These are phyloP conservation scores for Turdus rufiventris DNA, from an alignment of 2,113 vertebrate genomes.

Conservation along the genomic window DNA sequence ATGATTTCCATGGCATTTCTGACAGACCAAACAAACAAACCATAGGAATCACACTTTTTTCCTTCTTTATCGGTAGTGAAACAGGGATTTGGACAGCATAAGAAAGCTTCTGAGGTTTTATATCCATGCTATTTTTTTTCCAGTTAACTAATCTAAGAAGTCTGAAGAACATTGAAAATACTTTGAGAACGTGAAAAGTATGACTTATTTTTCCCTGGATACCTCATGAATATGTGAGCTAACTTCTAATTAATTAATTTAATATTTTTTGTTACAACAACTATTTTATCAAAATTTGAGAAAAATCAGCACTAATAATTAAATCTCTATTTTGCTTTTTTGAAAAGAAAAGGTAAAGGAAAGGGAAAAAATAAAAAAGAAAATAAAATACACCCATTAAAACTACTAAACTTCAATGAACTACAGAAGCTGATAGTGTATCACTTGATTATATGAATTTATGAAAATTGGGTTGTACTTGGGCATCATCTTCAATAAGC, in stretches of 20 bases:
- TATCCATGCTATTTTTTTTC: neutral
- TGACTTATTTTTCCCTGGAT: neutral
- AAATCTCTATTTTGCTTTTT: neutral
- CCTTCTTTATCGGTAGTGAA: neutral
- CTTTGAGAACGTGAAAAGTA: neutral
- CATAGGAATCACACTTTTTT: neutral
- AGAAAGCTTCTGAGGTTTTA: neutral
- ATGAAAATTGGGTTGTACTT: neutral
- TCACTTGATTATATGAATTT: neutral
- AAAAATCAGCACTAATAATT: neutral
- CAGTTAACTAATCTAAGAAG: neutral
- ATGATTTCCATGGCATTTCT: neutral
- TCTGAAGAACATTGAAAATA: neutral
- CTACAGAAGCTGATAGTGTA: neutral
- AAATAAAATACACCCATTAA: neutral
- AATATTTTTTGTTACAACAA: neutral
- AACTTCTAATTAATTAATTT: neutral
- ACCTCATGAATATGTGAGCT: neutral
- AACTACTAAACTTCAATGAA: neutral
- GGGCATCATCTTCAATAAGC: neutral
- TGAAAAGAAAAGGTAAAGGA: neutral
- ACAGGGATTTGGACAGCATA: neutral
- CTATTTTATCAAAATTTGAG: neutral
- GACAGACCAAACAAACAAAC: neutral
- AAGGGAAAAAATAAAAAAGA: rapidly evolving